Evolutionary conservation across 2,888 invertebrate species (phyloP), one percentile per base, ranked within the genome.

Genomic region (Clostera curtula): DNA sequence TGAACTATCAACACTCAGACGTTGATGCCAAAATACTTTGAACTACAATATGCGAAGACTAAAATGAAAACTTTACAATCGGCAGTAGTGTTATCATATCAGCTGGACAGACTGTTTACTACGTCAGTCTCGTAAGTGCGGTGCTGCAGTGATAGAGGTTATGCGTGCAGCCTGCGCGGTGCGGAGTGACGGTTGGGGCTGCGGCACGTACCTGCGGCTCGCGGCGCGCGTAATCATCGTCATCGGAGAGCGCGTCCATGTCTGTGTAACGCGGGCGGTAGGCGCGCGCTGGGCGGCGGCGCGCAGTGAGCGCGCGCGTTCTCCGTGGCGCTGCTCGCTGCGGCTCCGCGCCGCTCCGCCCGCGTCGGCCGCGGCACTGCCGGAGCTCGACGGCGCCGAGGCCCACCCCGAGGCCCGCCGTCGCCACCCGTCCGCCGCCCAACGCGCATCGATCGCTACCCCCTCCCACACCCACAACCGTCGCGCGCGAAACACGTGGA

Each of bases 221-320:
- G 41, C 77, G 74, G 62, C 76, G 76, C 65, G 69, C 53, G 61
- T 65, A 79, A 26, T 83, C 82, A 54, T 82, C 80, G 64, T 83
- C 82, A 67, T 83, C 82, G 60, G 80, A 80, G 65, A 82, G 82
- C 61, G 74, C 77, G 74, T 83, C 80, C 82, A 83, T 83, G 66
- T 66, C 69, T 34, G 60, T 49, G 63, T 56, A 39, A 45, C 52
- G 56, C 54, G 56, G 48, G 55, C 49, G 56, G 54, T 52, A 65
- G 53, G 62, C 63, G 66, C 65, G 67, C 63, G 65, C 61, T 56
- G n/a, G n/a, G n/a, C 64, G 67, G 65, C 69, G 70, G 71, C 72
- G 73, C 73, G 68, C 65, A 47, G 60, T 55, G 59, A 68, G 69
- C 74, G 67, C 68, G 66, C 70, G 57, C 68, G 71, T 68, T 68